phyloP scores from a whole-genome alignment of 2,113 vertebrate species.

The Petroica traversi region DNA sequence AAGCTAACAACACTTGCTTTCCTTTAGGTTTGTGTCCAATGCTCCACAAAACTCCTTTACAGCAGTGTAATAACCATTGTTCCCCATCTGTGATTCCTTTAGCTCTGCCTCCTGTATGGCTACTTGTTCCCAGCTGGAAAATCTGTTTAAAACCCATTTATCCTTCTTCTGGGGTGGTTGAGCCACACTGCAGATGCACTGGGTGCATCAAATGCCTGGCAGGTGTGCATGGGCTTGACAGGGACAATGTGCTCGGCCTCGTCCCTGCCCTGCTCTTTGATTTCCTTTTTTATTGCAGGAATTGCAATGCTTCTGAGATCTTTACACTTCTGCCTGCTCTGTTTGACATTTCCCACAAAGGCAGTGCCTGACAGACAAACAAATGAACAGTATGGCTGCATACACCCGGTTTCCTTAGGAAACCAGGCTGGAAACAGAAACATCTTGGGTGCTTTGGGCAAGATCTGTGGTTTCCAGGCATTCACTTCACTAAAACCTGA shows the following conservation, averaged over 20 bases:
- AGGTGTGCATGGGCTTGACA: neutral
- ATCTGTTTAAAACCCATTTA: neutral
- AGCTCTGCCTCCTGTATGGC: neutral
- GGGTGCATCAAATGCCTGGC: neutral
- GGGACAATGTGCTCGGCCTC: neutral
- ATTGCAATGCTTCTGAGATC: neutral
- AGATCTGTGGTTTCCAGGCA: neutral
- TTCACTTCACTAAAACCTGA: neutral
- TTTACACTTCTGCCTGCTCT: neutral
- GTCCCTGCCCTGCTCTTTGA: neutral
- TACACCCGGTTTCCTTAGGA: neutral
- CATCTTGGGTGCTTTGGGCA: neutral
- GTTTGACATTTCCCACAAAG: neutral
- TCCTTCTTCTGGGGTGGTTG: neutral
- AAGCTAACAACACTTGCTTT: neutral
- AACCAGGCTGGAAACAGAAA: neutral
- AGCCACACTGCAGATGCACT: accelerated
- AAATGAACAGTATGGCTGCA: neutral
- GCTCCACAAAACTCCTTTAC: neutral
- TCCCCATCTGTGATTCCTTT: neutral
- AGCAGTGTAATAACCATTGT: neutral
- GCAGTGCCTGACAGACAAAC: neutral
- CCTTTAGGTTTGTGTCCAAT: neutral
- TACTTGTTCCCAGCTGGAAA: neutral
- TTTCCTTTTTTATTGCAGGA: neutral